These are phyloP conservation scores for Spondyliosoma cantharus DNA, from an alignment of 2,797 vertebrate species.

Conservation along the genomic window DNA sequence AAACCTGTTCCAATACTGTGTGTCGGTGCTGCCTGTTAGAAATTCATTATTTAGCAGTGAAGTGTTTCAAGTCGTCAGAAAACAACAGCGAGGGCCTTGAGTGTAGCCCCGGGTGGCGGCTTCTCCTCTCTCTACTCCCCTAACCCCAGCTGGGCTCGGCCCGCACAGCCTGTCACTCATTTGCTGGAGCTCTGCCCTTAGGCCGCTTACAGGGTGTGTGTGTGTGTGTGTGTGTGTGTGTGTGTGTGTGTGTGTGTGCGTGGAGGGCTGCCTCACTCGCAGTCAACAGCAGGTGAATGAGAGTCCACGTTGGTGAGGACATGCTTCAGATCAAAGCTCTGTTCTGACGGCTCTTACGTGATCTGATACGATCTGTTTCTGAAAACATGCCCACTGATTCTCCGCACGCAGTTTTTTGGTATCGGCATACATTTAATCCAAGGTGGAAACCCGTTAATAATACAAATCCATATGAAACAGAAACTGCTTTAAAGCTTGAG, in stretches of 20 bases:
- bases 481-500: background rate
- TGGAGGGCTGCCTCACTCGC: conserved; percentile 19
- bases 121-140: conserved; percentile 79
- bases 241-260: conserved; percentile 42
- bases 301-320: conserved; percentile 60
- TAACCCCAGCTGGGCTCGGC: conserved; percentile 82
- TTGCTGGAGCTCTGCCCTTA: conserved; percentile 79
- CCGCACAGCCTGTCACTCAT: conserved; percentile 87
- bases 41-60: conserved; percentile 88
- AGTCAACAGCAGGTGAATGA: conserved; percentile 66
- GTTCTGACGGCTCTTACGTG: conserved; percentile 49
- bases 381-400: conserved; percentile 56
- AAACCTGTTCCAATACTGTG: conserved; percentile 77
- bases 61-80: conserved; percentile 88
- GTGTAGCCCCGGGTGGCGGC: conserved; percentile 82
- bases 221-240: conserved; percentile 50
- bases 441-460: background rate
- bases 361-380: conserved; percentile 65
- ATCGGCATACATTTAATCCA: background rate
- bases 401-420: background rate
- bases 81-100: conserved; percentile 84
- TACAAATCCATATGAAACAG: background rate
- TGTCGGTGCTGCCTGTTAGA: conserved; percentile 76
- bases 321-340: conserved; percentile 70
- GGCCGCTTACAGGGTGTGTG: conserved; percentile 59